Evolutionary conservation across 2,888 invertebrate species (phyloP).

Genomic region (Leptinotarsa juncta): DNA sequence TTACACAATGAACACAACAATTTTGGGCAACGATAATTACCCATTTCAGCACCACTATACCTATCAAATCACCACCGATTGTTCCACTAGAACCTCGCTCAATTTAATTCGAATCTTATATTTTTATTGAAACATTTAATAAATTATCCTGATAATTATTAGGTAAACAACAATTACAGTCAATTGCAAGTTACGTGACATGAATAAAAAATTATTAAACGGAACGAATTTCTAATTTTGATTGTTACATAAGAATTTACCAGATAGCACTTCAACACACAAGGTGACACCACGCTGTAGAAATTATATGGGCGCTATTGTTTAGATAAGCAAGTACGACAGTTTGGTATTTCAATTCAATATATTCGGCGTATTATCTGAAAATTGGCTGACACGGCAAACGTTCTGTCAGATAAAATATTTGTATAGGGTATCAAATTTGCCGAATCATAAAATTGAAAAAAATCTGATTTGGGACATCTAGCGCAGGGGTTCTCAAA

Average conservation of each 20-base stretch:
- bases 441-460: too few species aligned
- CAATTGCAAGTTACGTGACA: constrained; percentile 3
- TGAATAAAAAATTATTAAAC: constrained; percentile 4
- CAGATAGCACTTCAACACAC: background rate
- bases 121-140: constrained; percentile 1
- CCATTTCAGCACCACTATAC: background rate
- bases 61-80: too few species aligned
- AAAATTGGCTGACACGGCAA: too few species aligned
- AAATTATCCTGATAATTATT: background rate
- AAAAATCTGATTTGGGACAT: too few species aligned
- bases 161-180: constrained; percentile 8
- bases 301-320: background rate
- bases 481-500: too few species aligned
- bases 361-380: too few species aligned
- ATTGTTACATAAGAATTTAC: constrained; percentile 3
- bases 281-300: background rate
- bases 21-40: background rate
- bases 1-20: background rate
- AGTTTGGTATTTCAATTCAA: background rate
- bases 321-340: background rate
- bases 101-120: background rate
- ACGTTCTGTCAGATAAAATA: too few species aligned
- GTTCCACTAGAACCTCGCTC: background rate
- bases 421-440: too few species aligned
- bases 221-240: constrained; percentile 7